Conservation (phyloP, 92 coral and sea anemone genomes). For the Micromussa lordhowensis region DNA sequence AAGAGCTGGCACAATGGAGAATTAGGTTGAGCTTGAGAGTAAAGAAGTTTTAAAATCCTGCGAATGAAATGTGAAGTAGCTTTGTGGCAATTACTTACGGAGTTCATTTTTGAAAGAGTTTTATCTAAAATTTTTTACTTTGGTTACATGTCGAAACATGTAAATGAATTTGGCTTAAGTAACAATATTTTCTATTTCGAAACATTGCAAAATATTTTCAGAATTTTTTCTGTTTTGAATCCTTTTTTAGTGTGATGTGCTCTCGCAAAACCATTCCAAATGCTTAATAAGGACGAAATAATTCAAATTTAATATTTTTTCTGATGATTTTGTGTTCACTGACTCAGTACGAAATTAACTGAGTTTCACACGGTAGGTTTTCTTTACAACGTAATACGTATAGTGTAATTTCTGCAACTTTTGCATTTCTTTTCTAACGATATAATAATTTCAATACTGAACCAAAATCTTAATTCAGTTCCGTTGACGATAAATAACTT, state of each 20-base stretch:
- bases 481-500: neutral
- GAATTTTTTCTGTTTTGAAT: neutral
- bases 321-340: neutral
- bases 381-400: neutral
- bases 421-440: neutral
- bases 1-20: neutral
- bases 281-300: neutral
- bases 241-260: neutral
- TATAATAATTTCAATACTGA: neutral
- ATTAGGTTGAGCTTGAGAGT: no score
- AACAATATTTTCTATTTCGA: neutral
- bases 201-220: neutral
- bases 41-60: neutral
- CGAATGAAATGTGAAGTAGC: neutral
- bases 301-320: neutral
- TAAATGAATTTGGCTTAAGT: neutral
- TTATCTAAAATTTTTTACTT: neutral
- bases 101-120: neutral
- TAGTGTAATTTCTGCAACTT: neutral
- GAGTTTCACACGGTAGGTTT: neutral
- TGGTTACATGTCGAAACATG: neutral
- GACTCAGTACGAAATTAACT: neutral
- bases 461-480: neutral
- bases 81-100: neutral
- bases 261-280: neutral